Base-by-base conservation (phyloP, 2,797 vertebrate genomes). In the Rhyacichthys aspro region DNA sequence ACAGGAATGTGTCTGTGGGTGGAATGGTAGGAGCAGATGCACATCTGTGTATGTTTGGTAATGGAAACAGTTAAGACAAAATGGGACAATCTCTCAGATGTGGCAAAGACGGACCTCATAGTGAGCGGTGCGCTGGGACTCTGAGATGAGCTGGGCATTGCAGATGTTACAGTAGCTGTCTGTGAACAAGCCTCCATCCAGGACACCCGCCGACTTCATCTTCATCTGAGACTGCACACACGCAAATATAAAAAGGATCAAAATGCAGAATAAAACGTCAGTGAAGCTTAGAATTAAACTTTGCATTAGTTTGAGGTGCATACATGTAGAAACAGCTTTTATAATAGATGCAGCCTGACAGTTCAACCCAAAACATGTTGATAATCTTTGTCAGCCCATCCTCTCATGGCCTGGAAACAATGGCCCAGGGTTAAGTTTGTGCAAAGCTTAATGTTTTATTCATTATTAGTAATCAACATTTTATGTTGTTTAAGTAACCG, bases 131-230 rank as follows among this genome's bases (percentile, higher is more conserved):
- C 92, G 90, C 88, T 93, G 92, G 63, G 92, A 93, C 85, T 92
- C 90, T 1, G 92, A 93, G 87, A 93, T 93, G 76, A 93, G 90
- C 86, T 93, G 92, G 71, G 92, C 92, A 68, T 93, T 93, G 83
- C 92, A 93, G 87, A 93, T 92, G 87, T 93, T 93, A 77, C 92
- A 93, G 65, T 93, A 93, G 83, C 90, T 92, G 73, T 93, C 91
- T 67, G 91, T 93, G 84, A 93, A 93, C 76, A 93, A 84, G 60
- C 86, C 89, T 77, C 88, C 87, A 56, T 92, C 88, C 75, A 90
- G 87, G 15, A 88, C 74, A 66, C 82, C 89, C 18, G 85, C 83
- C 55, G 90, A 93, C 86, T 93, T 93, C 91, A 93, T 93, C 92
- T 93, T 89, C 87, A 86, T 85, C 79, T 81, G 84, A 76, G 77